Base-by-base conservation (phyloP, 2,797 vertebrate genomes). In the Pteronotus mesoamericanus region DNA sequence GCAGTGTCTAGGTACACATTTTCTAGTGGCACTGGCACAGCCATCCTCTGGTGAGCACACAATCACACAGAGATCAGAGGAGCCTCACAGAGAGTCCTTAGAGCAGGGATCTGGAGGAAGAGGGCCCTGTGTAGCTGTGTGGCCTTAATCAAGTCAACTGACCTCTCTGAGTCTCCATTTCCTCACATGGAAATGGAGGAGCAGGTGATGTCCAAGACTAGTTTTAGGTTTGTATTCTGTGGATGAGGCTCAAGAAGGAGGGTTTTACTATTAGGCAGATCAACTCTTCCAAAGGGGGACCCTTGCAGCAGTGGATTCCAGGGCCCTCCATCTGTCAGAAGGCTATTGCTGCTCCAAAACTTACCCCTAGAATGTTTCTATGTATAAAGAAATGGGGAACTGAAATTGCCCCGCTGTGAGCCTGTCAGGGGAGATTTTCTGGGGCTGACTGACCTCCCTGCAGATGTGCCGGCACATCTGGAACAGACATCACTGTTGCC, bases 381-480 rank as follows among this genome's bases (percentile, higher is more conserved):
- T 9, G 16, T 77, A 10, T 55, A 59, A 66, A 39, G 29, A 82
- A 26, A 34, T 1, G 9, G 14, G 26, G 51, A 16, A 0, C 51
- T 44, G 72, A 44, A 14, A 7, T 29, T 1, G 8, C 46, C 57
- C 22, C 1, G 3, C 3, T 88, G 69, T 84, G 72, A 21, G 32
- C n/a, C 44, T 9, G n/a, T 32, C 8, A 12, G 39, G 51, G 39
- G 75, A 72, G 7, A 46, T 46, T 79, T 93, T 83, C 46, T 34
- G 6, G 26, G 59, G 11, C 39, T 1, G n/a, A 9, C 9, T 24
- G 75, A 37, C 11, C n/a, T 57, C 26, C 29, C 68, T 29, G 53
- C 32, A 57, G 29, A 6, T 0, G 22, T 44, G 29, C 16, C 0
- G 1, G 8, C 24, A 10, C 9, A 16, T 18, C 26, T 44, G n/a